Base-by-base conservation (phyloP, 2,113 vertebrate species). In the Myxocyprinus asiaticus region DNA sequence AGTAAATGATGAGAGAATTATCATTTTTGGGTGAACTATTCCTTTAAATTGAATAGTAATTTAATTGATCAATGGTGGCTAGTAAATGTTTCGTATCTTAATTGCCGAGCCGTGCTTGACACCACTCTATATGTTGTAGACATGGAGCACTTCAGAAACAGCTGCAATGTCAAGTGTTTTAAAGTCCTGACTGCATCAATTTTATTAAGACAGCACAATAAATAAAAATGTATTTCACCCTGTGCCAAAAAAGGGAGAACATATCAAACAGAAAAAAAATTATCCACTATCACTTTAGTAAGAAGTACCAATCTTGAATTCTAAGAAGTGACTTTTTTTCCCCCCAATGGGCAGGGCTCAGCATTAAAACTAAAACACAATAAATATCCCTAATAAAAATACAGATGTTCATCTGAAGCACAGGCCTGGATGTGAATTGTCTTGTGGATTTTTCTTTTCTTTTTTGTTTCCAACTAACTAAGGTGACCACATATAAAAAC, bases 351-450 rank as follows among this genome's bases (percentile, higher is more conserved):
- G 89, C 86, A 87, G 87, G 86, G 77, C 84, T 88, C 53, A 86
- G 87, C 85, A 76, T 71, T n/a, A 74, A 89, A 90, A 85, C 89
- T 91, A 89, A 92, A 90, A 88, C 22, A 92, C 86, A 91, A 93
- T 93, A 92, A 93, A 92, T 94, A 94, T 33, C 22, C 22, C 88
- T 84, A 81, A 73, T 66, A 82, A 77, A 70, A 82, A 80, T 80
- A 88, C 50, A 80, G 58, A 9, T 84, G 87, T 90, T 89, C 55
- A 82, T 89, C 87, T 68, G 65, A 56, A 33, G 22, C 22, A 33
- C 22, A 33, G 22, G 22, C 22, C 22, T 33, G 22, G 1, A 74
- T 43, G 45, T 22, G 51, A 66, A 43, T 33, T 48, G 17, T 58
- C 67, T 62, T 15, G 17, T 55, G 33, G 5, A 10, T 53, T 53